Evolutionary conservation across 2,797 vertebrate genomes (phyloP).

Genomic region (Rhinophrynus dorsalis): DNA sequence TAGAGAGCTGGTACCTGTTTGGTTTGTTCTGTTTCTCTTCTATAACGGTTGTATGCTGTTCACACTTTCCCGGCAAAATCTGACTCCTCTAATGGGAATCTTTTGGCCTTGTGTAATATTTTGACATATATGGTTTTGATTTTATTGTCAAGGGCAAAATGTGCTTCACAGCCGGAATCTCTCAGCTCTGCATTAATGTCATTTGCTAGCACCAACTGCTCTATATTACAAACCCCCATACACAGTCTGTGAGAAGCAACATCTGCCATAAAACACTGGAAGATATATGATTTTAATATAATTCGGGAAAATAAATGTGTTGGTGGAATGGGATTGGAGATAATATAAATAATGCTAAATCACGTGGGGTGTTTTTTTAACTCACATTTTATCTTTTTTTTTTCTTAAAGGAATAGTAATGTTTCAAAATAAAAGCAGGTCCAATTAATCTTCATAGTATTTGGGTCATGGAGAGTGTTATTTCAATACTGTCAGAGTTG

Average conservation of each 20-base stretch:
- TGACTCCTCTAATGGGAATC: conserved; percentile 13
- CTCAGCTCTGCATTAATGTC: conserved; percentile 5
- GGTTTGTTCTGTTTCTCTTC: too few species aligned
- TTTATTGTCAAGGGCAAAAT: conserved; percentile 30
- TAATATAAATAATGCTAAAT: too few species aligned
- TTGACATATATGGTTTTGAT: conserved; percentile 29
- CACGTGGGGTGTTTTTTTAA: too few species aligned
- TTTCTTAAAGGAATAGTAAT: too few species aligned
- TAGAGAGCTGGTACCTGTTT: too few species aligned
- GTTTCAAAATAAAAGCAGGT: too few species aligned
- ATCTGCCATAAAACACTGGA: neutral
- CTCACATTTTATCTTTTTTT: too few species aligned
- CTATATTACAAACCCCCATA: neutral
- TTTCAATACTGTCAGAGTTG: too few species aligned
- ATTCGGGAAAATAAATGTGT: too few species aligned
- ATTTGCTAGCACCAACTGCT: conserved; percentile 1
- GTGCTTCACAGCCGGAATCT: conserved; percentile 9
- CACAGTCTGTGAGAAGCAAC: neutral
- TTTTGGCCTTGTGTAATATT: conserved; percentile 7
- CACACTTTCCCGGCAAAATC: neutral
- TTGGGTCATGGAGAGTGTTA: too few species aligned
- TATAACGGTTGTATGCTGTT: conserved; percentile 1
- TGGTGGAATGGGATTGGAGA: too few species aligned
- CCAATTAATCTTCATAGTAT: too few species aligned
- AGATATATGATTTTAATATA: conserved; percentile 11